phyloP scores from a whole-genome alignment of 2,888 invertebrate species.

The Clostera curtula region DNA sequence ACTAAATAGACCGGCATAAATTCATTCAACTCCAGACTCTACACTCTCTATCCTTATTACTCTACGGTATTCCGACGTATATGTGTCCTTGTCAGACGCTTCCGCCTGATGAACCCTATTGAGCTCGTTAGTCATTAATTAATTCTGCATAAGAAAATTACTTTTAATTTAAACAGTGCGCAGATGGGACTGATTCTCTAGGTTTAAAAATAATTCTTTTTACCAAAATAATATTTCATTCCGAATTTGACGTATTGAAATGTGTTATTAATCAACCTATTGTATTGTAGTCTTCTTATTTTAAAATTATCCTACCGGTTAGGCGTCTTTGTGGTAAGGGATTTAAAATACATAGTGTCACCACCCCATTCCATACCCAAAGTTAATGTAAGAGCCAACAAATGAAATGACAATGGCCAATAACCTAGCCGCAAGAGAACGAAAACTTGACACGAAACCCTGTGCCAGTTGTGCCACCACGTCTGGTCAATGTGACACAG shows the following conservation, averaged over 20 bases:
- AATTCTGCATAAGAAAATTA: slow-evolving; percentile 75
- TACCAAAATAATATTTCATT: slow-evolving; percentile 10
- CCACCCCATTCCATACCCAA: too few relatives aligned
- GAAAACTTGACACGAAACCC: too few relatives aligned
- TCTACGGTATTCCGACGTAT: slow-evolving; percentile 16
- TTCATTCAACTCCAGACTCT: slow-evolving; percentile 70
- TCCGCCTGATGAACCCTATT: slow-evolving; percentile 74
- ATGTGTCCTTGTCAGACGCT: slow-evolving; percentile 42
- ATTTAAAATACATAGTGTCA: too few relatives aligned
- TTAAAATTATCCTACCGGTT: too few relatives aligned
- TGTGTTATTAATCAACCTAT: too few relatives aligned
- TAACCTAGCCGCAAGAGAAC: too few relatives aligned
- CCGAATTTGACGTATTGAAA: not conserved
- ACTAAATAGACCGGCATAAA: slow-evolving; percentile 73
- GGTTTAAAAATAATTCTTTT: slow-evolving; percentile 16
- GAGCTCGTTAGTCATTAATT: slow-evolving; percentile 75
- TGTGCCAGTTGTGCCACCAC: too few relatives aligned
- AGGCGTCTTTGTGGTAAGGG: too few relatives aligned
- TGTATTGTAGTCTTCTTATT: too few relatives aligned
- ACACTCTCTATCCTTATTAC: slow-evolving; percentile 33
- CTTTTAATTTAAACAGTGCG: slow-evolving; percentile 70
- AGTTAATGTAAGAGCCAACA: too few relatives aligned
- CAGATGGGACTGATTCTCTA: slow-evolving; percentile 53
- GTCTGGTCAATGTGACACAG: too few relatives aligned
- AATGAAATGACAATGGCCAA: too few relatives aligned